phyloP scores from a whole-genome alignment of 92 coral and sea anemone genomes.

The Bergia sp. region DNA sequence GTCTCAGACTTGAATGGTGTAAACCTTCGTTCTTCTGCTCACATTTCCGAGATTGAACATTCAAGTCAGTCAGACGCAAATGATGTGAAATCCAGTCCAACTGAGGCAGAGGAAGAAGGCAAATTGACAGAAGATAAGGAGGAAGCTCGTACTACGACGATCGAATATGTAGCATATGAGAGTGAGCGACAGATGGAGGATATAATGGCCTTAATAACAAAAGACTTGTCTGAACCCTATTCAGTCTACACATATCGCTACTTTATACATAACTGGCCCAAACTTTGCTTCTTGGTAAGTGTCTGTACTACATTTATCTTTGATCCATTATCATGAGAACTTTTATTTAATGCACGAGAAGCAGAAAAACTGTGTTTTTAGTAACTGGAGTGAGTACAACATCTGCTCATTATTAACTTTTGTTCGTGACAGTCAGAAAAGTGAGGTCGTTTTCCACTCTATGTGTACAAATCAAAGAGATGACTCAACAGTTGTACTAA shows the following conservation, averaged over 20 bases:
- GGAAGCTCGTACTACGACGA: slow-evolving; percentile 24
- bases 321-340: not conserved
- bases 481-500: too few species aligned
- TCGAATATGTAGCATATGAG: slow-evolving; percentile 85
- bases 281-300: slow-evolving; percentile 95
- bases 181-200: slow-evolving; percentile 95
- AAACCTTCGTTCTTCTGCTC: slow-evolving; percentile 28
- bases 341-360: not conserved
- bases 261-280: slow-evolving; percentile 99
- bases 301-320: not conserved
- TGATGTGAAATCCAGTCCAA: slow-evolving; percentile 4
- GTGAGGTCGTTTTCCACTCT: too few species aligned
- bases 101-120: slow-evolving; percentile 9
- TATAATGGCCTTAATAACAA: slow-evolving; percentile 96
- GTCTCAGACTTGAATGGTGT: slow-evolving; percentile 81
- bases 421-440: too few species aligned
- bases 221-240: slow-evolving; percentile 98
- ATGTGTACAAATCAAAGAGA: too few species aligned
- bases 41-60: slow-evolving; percentile 22
- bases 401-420: too few species aligned
- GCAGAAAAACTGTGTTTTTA: not conserved
- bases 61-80: not conserved
- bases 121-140: slow-evolving; percentile 13
- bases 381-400: too few species aligned
- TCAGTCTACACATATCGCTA: slow-evolving; percentile 98